Conservation (phyloP, 2,888 invertebrate species). For the Electrophaes corylata region DNA sequence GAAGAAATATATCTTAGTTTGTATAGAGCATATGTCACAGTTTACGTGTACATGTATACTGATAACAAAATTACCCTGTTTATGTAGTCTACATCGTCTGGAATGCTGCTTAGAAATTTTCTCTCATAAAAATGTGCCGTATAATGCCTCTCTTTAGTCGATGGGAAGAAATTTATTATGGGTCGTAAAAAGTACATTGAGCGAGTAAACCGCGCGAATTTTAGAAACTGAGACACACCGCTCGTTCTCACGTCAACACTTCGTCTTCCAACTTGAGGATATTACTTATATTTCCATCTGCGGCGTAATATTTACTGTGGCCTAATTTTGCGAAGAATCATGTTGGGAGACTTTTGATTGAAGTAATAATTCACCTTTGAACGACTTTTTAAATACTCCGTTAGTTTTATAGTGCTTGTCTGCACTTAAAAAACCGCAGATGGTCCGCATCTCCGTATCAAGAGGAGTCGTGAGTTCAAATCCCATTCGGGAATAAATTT, state of each 20-base stretch:
- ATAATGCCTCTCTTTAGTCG: conserved; percentile 63
- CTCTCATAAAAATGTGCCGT: conserved; percentile 61
- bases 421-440: no score
- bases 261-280: conserved; percentile 39
- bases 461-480: no score
- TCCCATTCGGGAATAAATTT: no score
- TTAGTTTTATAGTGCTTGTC: no score
- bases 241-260: conserved; percentile 59
- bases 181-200: conserved; percentile 69
- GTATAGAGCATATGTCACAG: no score
- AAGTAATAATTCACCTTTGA: no score
- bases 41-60: background rate
- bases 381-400: no score
- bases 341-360: no score
- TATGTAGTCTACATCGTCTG: conserved; percentile 6
- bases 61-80: conserved; percentile 10
- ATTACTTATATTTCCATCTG: conserved; percentile 18
- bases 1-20: no score
- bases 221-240: conserved; percentile 49
- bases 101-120: conserved; percentile 59
- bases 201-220: conserved; percentile 59
- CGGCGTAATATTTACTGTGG: conserved; percentile 7
- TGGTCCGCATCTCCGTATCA: no score
- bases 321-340: conserved; percentile 3
- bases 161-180: conserved; percentile 71